Evolutionary conservation across 2,113 vertebrate species (phyloP).

Genomic region (Salvator merianae): DNA sequence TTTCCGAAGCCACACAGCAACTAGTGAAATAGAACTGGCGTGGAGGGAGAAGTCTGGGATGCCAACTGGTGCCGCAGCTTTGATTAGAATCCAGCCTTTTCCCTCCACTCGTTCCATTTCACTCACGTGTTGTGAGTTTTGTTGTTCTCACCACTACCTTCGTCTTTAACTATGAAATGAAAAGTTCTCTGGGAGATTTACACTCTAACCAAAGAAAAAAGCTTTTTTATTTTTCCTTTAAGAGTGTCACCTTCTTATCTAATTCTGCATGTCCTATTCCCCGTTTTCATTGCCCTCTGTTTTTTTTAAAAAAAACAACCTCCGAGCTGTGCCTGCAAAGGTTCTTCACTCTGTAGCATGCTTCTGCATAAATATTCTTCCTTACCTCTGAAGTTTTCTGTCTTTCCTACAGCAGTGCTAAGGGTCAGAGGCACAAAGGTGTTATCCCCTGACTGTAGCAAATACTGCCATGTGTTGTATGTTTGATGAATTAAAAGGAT

Average conservation of each 20-base stretch:
- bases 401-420: constrained; percentile 60
- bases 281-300: background rate
- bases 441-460: constrained; percentile 76
- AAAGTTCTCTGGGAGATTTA: background rate
- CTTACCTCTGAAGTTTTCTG: constrained; percentile 67
- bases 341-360: background rate
- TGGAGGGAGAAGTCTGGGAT: too few species aligned
- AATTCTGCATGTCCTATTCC: background rate
- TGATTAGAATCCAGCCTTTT: too few species aligned
- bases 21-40: too few species aligned
- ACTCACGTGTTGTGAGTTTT: too few species aligned
- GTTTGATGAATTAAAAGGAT: constrained; percentile 92
- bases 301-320: constrained; percentile 23
- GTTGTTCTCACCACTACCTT: too few species aligned
- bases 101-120: too few species aligned
- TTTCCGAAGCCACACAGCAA: too few species aligned
- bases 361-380: constrained; percentile 53
- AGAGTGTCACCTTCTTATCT: background rate
- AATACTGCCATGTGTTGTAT: constrained; percentile 84
- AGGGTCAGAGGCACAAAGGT: constrained; percentile 80
- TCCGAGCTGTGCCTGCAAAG: background rate
- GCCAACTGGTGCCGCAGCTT: too few species aligned
- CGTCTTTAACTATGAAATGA: background rate
- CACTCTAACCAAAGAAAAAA: too few species aligned
- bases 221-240: too few species aligned